These are phyloP conservation scores for Megalopta genalis DNA, from an alignment of 1,140 invertebrate genomes.

Conservation along the genomic window DNA sequence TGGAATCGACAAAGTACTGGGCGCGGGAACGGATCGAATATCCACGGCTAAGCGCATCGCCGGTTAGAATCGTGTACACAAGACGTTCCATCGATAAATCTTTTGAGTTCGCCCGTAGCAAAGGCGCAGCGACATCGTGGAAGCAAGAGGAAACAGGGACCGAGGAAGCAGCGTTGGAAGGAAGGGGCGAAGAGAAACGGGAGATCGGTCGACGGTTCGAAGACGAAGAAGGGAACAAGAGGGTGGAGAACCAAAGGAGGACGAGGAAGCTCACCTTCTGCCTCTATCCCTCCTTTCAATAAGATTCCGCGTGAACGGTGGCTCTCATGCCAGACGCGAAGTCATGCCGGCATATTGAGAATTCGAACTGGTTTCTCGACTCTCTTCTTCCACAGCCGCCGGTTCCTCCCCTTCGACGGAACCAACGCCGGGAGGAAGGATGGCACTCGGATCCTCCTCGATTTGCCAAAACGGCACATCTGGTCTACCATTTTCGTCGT, in stretches of 20 bases:
- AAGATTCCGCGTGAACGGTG: conserved; percentile 70
- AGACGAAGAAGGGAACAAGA: not conserved
- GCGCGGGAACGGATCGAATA: not conserved
- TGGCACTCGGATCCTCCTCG: conserved; percentile 29
- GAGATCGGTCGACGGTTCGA: conserved; percentile 1
- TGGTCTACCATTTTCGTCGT: conserved; percentile 25
- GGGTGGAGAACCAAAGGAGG: not conserved
- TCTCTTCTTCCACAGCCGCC: not conserved
- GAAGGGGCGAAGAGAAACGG: too few species aligned
- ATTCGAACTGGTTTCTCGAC: conserved; percentile 55
- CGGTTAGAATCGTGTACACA: not conserved
- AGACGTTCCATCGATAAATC: conserved; percentile 22
- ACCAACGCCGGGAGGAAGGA: not conserved
- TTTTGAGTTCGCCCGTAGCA: conserved; percentile 9
- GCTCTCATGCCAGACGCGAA: conserved; percentile 63
- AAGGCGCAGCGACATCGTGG: conserved; percentile 10
- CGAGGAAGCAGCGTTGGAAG: not conserved
- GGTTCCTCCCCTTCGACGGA: too few species aligned
- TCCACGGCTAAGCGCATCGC: not conserved
- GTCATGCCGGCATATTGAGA: conserved; percentile 68
- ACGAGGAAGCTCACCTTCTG: conserved; percentile 45
- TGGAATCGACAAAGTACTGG: too few species aligned
- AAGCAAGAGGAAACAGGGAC: conserved; percentile 30
- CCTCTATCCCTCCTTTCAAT: conserved; percentile 72
- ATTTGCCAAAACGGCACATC: conserved; percentile 54